Conservation (phyloP, 2,797 vertebrate genomes). For the Pangasius djambal region DNA sequence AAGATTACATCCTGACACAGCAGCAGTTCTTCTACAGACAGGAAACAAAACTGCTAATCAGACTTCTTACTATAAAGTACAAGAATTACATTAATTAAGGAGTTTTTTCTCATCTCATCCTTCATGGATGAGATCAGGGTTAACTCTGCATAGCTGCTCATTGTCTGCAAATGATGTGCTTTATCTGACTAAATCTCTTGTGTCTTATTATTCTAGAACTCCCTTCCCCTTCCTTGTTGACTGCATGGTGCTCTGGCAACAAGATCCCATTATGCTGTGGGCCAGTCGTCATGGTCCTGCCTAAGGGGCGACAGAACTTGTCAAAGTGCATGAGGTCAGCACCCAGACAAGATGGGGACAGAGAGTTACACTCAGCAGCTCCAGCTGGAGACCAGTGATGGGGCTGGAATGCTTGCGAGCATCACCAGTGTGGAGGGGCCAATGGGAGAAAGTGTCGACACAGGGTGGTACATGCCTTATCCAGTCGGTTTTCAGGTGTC, state of each 20-base stretch:
- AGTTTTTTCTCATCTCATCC: not conserved
- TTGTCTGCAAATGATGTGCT: not conserved
- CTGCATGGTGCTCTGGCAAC: constrained; percentile 32
- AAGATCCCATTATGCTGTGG: constrained; percentile 39
- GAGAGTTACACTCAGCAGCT: constrained; percentile 51
- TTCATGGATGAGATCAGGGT: constrained; percentile 5
- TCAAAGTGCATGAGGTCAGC: constrained; percentile 39
- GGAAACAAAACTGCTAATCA: constrained; percentile 21
- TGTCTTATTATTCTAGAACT: constrained; percentile 40
- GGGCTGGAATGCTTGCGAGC: constrained; percentile 77
- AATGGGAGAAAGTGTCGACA: constrained; percentile 29
- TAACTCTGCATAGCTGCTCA: constrained; percentile 14
- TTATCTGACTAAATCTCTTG: constrained; percentile 25
- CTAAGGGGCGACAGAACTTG: constrained; percentile 30
- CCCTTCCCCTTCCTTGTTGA: constrained; percentile 15
- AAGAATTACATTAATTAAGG: constrained; percentile 31
- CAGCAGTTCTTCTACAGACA: constrained; percentile 35
- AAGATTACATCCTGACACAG: constrained; percentile 46
- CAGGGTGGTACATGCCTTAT: constrained; percentile 75
- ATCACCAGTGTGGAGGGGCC: constrained; percentile 89
- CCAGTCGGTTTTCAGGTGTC: constrained; percentile 96
- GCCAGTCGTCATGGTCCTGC: constrained; percentile 36
- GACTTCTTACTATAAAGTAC: constrained; percentile 14
- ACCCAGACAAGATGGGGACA: constrained; percentile 42
- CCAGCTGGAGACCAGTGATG: constrained; percentile 50